Base-by-base conservation (phyloP, 2,113 vertebrate species). In the Hydrochoerus hydrochaeris region DNA sequence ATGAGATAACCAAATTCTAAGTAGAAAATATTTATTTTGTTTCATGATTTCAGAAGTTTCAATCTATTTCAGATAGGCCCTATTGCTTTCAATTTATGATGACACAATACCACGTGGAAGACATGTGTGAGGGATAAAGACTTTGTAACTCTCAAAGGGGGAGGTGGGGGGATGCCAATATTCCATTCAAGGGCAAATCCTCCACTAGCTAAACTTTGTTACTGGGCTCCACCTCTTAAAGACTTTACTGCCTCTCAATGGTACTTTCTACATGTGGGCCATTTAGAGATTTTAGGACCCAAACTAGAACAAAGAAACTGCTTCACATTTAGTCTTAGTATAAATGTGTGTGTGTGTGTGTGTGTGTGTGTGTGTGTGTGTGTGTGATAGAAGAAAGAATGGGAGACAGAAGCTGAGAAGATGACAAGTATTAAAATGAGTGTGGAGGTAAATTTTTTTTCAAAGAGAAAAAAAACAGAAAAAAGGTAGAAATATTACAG, bases 171-270 rank as follows among this genome's bases (percentile, higher is more conserved):
- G 16, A 7, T 65, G 2, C 7, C 69, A 81, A 26, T 17, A 22
- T 81, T 4, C 30, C 44, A 11, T 67, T n/a, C 2, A 32, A 63
- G 38, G 28, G 9, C 7, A 22, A 26, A 1, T 0, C 3, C 1
- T 17, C 26, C 3, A 9, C 46, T 14, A 69, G 13, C 52, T 28
- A n/a, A 46, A 7, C 32, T 32, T 3, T 49, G 4, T 67, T 30
- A 3, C 6, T 8, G 7, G 46, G 5, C 7, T 28, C 16, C 7
- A 81, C 1, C 14, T 69, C 19, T 14, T 69, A 28, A 20, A 38
- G 1, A 0, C 57, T 44, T 5, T 16, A 38, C 6, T 5, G 77
- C 17, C 16, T 63, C 35, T 44, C 26, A 38, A 20, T 16, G 46
- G 28, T 26, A 44, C 3, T 60, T 14, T 35, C 22, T 58, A 17